These are phyloP conservation scores for Strix uralensis DNA, from an alignment of 2,113 vertebrate species.

Conservation along the genomic window DNA sequence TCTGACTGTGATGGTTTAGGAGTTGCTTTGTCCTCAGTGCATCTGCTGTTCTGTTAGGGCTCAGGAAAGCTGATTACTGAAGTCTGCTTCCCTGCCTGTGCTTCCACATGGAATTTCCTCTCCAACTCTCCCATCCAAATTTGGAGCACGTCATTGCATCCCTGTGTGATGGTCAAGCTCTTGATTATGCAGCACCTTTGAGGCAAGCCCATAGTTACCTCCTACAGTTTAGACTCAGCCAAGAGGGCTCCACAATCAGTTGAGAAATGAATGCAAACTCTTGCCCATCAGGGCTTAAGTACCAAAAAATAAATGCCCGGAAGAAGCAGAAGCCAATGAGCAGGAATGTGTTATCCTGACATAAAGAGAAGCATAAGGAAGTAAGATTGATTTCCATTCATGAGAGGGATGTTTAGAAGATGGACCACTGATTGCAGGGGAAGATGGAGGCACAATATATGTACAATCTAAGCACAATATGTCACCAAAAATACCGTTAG, in stretches of 20 bases:
- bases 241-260: not conserved
- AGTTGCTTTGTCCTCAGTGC: not conserved
- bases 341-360: not conserved
- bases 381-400: not conserved
- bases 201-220: not conserved
- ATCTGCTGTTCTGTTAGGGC: conserved; percentile 4
- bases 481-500: not conserved
- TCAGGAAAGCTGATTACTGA: conserved; percentile 1
- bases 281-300: not conserved
- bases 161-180: not conserved
- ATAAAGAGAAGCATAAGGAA: not conserved
- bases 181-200: not conserved
- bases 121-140: not conserved
- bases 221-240: not conserved
- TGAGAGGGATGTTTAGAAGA: not conserved
- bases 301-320: not conserved
- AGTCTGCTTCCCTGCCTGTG: not conserved
- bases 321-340: not conserved
- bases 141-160: not conserved
- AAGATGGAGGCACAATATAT: not conserved
- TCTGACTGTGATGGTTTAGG: not conserved
- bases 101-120: not conserved
- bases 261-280: not conserved
- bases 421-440: not conserved
- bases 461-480: not conserved